Conservation (phyloP, 37 sponge, comb jelly and placozoan genomes). For the Spongilla lacustris region DNA sequence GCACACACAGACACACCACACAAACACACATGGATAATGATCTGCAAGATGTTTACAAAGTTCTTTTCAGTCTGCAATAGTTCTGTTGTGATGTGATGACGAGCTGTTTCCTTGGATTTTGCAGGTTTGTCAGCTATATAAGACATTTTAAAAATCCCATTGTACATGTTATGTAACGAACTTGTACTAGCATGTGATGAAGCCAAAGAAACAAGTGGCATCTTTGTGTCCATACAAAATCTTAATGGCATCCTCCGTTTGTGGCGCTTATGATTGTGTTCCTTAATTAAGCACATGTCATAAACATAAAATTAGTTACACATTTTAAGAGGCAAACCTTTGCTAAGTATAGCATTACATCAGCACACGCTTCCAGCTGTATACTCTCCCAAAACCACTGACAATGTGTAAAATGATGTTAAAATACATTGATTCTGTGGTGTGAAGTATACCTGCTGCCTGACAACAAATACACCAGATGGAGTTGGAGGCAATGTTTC, state of each 20-base stretch:
- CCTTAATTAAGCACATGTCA: not conserved
- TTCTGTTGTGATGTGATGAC: slow-evolving; percentile 83
- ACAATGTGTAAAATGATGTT: slow-evolving; percentile 1
- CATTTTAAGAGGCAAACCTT: slow-evolving; percentile 40
- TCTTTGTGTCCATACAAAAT: not conserved
- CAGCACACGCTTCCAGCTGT: slow-evolving; percentile 92
- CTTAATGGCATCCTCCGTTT: not conserved
- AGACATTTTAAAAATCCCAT: slow-evolving; percentile 9
- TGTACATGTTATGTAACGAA: not conserved
- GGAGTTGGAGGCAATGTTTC: slow-evolving; percentile 49
- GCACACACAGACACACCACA: not conserved
- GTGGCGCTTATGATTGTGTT: not conserved
- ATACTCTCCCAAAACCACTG: slow-evolving; percentile 99
- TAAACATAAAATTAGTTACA: not conserved
- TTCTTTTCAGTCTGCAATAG: slow-evolving; percentile 93
- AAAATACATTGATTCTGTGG: not conserved
- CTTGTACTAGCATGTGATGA: not conserved
- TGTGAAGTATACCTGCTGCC: slow-evolving; percentile 60
- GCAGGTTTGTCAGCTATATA: not conserved
- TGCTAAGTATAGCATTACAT: slow-evolving; percentile 83
- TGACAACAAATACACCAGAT: slow-evolving; percentile 70
- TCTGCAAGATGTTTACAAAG: slow-evolving; percentile 79
- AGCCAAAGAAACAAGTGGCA: not conserved
- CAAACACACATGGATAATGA: slow-evolving; percentile 69
- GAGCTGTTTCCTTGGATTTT: slow-evolving; percentile 52